Evolutionary conservation across 1,140 invertebrate species (phyloP).

Genomic region (Ganaspis sp.): DNA sequence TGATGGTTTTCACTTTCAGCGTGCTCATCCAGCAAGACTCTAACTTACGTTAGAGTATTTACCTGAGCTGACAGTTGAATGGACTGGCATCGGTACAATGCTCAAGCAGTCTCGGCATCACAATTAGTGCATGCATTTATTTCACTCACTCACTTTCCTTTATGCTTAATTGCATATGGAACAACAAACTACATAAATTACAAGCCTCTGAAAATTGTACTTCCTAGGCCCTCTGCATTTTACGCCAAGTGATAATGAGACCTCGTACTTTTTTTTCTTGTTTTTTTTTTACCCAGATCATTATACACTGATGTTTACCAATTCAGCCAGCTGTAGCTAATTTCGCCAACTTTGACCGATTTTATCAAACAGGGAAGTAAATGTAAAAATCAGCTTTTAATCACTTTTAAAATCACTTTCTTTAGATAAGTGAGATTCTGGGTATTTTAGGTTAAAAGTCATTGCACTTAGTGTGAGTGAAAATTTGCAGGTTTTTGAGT

Average conservation of each 20-base stretch:
- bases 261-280: neutral
- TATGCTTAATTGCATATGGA: conserved; percentile 43
- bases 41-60: conserved; percentile 18
- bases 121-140: conserved; percentile 42
- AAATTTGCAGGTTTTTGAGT: too few species aligned
- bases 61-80: conserved; percentile 27
- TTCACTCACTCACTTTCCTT: conserved; percentile 44
- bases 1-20: conserved; percentile 25
- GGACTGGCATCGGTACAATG: conserved; percentile 13
- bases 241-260: neutral
- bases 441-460: too few species aligned
- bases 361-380: neutral
- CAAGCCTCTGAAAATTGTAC: neutral
- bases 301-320: neutral
- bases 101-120: neutral
- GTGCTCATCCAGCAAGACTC: conserved; percentile 15
- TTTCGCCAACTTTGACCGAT: neutral
- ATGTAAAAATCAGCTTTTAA: too few species aligned
- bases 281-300: neutral
- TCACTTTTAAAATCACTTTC: too few species aligned
- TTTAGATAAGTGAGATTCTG: too few species aligned
- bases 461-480: too few species aligned
- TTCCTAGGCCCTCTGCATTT: neutral
- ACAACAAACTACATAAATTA: conserved; percentile 42
- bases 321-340: neutral